Percentiles rank a stretch among this genome's conserved stretches.
phyloP scores from a whole-genome alignment of 2,797 vertebrate genomes.

The Manis pentadactyla region DNA sequence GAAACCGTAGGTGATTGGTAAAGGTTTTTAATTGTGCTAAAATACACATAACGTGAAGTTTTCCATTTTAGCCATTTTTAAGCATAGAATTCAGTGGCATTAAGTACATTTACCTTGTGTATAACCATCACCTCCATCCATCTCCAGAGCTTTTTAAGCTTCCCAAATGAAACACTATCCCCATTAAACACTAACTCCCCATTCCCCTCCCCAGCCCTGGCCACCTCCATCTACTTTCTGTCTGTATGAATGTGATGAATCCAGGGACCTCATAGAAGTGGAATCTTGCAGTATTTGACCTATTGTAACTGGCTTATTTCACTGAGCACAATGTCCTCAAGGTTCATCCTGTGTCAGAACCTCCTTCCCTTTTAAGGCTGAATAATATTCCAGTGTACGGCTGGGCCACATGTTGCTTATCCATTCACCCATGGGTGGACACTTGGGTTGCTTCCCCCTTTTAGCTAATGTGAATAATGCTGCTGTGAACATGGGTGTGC shows the following conservation, averaged over 20 bases:
- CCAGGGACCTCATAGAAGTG: neutral
- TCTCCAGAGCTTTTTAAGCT: neutral
- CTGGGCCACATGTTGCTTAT: neutral
- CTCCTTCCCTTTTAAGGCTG: neutral
- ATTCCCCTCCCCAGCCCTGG: too few species aligned
- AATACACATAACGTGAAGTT: neutral
- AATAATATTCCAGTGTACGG: neutral
- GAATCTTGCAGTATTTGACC: neutral
- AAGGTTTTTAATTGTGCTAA: neutral
- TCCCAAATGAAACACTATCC: neutral
- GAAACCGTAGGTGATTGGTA: neutral
- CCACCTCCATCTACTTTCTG: neutral
- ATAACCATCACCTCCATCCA: neutral
- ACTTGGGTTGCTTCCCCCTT: neutral
- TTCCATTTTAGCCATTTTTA: neutral
- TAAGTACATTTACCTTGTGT: neutral
- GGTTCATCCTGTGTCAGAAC: neutral
- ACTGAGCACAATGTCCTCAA: neutral
- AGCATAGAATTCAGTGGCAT: neutral
- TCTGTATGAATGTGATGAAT: neutral
- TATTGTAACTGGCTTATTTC: neutral
- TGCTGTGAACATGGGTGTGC: accelerated
- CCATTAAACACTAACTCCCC: neutral
- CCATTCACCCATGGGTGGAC: neutral
- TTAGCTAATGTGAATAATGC: neutral